Conservation (phyloP, 1,140 invertebrate species). For the Drosophila erecta region DNA sequence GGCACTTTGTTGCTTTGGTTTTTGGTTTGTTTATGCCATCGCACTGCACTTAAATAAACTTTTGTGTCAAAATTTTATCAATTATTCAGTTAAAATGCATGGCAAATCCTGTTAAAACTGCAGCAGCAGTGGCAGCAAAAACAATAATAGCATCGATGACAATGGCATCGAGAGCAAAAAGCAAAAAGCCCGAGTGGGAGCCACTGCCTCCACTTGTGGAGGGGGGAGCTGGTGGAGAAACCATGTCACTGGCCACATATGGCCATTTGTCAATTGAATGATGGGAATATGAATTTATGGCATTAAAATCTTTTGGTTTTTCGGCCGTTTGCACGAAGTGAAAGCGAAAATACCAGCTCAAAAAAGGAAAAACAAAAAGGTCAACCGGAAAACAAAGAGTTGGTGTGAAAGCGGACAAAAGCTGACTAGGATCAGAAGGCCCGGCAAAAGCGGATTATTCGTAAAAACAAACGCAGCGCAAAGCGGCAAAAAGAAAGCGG, state of each 20-base stretch:
- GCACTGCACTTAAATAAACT: slow-evolving; percentile 62
- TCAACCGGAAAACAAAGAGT: slow-evolving; percentile 40
- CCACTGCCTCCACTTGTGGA: neutral
- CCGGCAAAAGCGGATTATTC: slow-evolving; percentile 47
- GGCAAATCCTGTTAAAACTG: slow-evolving; percentile 62
- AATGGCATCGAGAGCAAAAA: slow-evolving; percentile 6
- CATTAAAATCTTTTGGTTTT: slow-evolving; percentile 69
- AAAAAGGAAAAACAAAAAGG: slow-evolving; percentile 10
- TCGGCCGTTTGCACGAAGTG: slow-evolving; percentile 28
- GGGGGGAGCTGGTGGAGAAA: slow-evolving; percentile 2
- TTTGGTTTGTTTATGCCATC: slow-evolving; percentile 35
- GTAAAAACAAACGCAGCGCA: slow-evolving; percentile 28
- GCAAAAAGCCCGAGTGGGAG: neutral
- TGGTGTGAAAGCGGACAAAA: slow-evolving; percentile 57
- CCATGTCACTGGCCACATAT: slow-evolving; percentile 59
- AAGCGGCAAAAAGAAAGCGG: neutral
- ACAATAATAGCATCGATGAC: slow-evolving; percentile 8
- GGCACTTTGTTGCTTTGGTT: slow-evolving; percentile 2
- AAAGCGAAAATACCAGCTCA: slow-evolving; percentile 28
- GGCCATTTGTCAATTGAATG: slow-evolving; percentile 72
- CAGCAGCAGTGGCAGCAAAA: slow-evolving; percentile 5
- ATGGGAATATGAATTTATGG: slow-evolving; percentile 69
- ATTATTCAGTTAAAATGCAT: slow-evolving; percentile 71
- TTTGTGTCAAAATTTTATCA: slow-evolving; percentile 68
- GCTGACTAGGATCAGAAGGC: slow-evolving; percentile 45